Evolutionary conservation across 1,140 invertebrate genomes (phyloP).

Genomic region (Macrosteles quadrilineatus): DNA sequence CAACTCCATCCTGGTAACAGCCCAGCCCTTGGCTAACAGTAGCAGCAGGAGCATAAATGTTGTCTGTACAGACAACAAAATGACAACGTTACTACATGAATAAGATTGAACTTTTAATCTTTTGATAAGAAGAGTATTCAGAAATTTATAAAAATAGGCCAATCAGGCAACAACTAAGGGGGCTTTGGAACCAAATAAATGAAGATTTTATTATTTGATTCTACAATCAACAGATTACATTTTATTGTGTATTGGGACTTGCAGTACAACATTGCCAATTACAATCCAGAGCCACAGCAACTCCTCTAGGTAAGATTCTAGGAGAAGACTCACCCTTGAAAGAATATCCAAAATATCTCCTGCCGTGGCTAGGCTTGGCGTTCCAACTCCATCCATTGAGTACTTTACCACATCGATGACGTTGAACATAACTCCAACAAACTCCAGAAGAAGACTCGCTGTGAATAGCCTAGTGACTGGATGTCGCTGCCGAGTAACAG

Average conservation of each 20-base stretch:
- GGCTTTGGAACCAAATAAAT: too few species aligned
- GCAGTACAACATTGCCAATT: too few species aligned
- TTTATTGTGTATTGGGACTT: too few species aligned
- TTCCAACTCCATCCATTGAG: slow-evolving; percentile 85
- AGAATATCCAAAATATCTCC: slow-evolving; percentile 92
- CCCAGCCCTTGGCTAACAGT: slow-evolving; percentile 95
- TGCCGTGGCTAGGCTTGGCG: slow-evolving; percentile 73
- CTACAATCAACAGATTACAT: too few species aligned
- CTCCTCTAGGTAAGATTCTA: too few species aligned
- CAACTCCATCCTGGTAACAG: slow-evolving; percentile 86
- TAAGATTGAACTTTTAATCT: neutral
- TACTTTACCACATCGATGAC: slow-evolving; percentile 88
- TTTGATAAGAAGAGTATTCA: neutral
- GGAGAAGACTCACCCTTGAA: slow-evolving; percentile 67
- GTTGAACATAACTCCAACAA: slow-evolving; percentile 81
- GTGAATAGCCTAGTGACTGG: slow-evolving; percentile 91
- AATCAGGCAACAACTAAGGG: neutral
- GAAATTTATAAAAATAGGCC: neutral
- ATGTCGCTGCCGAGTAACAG: slow-evolving; percentile 82
- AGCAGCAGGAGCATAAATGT: slow-evolving; percentile 93
- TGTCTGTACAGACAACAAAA: slow-evolving; percentile 63
- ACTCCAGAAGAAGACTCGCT: slow-evolving; percentile 80
- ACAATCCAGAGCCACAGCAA: too few species aligned
- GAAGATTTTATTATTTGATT: too few species aligned
- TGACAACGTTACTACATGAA: too few species aligned